These are phyloP conservation scores for Aleiodes leptofemur DNA, from an alignment of 2,888 invertebrate genomes.

Conservation along the genomic window DNA sequence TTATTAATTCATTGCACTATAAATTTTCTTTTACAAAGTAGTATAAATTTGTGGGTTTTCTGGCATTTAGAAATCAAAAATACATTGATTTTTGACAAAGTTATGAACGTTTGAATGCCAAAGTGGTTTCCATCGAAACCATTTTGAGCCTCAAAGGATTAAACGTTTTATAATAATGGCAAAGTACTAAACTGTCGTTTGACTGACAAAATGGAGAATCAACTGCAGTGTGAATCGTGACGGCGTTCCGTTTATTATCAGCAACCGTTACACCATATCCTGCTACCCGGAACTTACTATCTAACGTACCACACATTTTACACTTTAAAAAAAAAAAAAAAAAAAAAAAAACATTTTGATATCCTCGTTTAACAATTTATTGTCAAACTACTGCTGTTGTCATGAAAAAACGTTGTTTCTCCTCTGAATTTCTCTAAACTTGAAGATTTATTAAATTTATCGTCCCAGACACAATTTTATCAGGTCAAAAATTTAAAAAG, in stretches of 20 bases:
- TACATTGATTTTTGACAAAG: no score
- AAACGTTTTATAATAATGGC: not conserved
- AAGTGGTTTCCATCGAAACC: no score
- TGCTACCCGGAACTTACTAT: conserved; percentile 38
- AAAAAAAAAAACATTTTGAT: not conserved
- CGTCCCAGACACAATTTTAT: no score
- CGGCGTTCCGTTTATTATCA: conserved; percentile 58
- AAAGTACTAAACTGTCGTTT: not conserved
- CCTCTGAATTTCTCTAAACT: not conserved
- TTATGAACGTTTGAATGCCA: no score
- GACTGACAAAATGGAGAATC: conserved; percentile 40
- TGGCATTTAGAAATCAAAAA: no score
- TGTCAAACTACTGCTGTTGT: not conserved
- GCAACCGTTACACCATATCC: conserved; percentile 58
- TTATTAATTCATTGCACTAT: no score
- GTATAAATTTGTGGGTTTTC: no score
- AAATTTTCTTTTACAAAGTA: no score
- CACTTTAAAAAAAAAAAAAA: not conserved
- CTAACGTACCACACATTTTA: conserved; percentile 9
- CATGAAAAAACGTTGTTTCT: not conserved
- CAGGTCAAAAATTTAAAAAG: no score
- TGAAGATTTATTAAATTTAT: no score
- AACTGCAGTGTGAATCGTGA: conserved; percentile 56
- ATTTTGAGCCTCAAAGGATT: not conserved
- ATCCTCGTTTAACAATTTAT: not conserved